These are phyloP conservation scores for Eulemur albifrons DNA, from an alignment of 2,797 vertebrate genomes.

Conservation along the genomic window DNA sequence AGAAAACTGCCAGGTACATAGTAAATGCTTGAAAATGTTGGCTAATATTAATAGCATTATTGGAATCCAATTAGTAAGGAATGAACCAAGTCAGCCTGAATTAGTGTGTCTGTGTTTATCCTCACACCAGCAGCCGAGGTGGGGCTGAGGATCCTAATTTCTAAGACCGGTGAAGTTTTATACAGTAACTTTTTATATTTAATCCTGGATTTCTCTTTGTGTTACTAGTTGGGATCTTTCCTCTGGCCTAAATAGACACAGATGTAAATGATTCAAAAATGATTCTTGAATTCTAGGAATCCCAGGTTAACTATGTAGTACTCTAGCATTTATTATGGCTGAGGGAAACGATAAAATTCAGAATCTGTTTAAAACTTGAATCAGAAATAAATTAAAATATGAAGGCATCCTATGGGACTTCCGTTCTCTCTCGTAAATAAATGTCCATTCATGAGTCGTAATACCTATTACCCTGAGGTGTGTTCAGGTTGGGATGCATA, in stretches of 20 bases:
- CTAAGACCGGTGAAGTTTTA: neutral
- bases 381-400: neutral
- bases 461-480: neutral
- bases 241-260: neutral
- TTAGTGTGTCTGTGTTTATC: neutral
- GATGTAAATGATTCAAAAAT: neutral
- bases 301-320: neutral
- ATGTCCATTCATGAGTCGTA: neutral
- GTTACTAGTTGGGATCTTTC: neutral
- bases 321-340: neutral
- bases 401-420: neutral
- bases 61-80: neutral
- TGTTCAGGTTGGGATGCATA: neutral
- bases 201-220: neutral
- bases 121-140: neutral
- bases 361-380: neutral
- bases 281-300: neutral
- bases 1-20: neutral
- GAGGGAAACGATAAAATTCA: neutral
- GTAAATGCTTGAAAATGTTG: neutral
- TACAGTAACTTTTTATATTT: neutral
- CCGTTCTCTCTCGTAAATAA: neutral
- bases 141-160: neutral
- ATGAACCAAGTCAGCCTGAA: neutral
- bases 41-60: neutral